Evolutionary conservation across 2,113 vertebrate genomes (phyloP), one percentile per base, ranked within the genome.

Genomic region (Gymnorhina tibicen): DNA sequence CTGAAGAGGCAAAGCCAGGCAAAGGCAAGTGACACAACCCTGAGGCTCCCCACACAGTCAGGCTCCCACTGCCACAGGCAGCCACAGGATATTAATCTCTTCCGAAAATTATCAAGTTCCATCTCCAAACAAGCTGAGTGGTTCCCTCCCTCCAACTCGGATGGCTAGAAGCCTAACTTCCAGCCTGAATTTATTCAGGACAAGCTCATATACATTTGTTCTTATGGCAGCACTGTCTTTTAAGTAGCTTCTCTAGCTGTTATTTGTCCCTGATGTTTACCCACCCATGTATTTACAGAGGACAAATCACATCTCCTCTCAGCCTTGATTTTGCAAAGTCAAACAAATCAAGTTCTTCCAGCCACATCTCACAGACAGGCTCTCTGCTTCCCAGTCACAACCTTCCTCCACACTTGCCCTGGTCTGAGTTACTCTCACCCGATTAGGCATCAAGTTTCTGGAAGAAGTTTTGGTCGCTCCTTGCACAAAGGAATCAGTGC

Each of bases 301-400:
- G 46, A 92, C 79, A 92, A 76, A 92, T 24, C 50, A 53, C 68
- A 69, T 76, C 66, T 91, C 67, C 92, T 62, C 76, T 85, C 77
- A 91, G 87, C 56, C 93, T 92, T 66, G 22, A 80, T 88, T 94
- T 73, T 83, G 46, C 81, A 82, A 91, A 93, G 78, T 62, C 91
- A 92, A 96, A 91, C 66, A 89, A 85, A 88, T 28, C 44, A 53
- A 80, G 72, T 67, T 58, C 70, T 74, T 53, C 70, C 85, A 91
- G 75, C 28, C 62, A 26, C 49, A 66, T 78, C 87, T 74, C 10
- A 2, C 20, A 85, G 69, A 52, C 39, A 87, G 52, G 30, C 27
- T 59, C 69, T 67, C 66, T 75, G 73, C 49, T 64, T 62, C 58
- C 73, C 35, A 21, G 28, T 39, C 52, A 33, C 42, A 78, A 16